Conservation (phyloP, 2,888 invertebrate species). For the Nudaria mundana region DNA sequence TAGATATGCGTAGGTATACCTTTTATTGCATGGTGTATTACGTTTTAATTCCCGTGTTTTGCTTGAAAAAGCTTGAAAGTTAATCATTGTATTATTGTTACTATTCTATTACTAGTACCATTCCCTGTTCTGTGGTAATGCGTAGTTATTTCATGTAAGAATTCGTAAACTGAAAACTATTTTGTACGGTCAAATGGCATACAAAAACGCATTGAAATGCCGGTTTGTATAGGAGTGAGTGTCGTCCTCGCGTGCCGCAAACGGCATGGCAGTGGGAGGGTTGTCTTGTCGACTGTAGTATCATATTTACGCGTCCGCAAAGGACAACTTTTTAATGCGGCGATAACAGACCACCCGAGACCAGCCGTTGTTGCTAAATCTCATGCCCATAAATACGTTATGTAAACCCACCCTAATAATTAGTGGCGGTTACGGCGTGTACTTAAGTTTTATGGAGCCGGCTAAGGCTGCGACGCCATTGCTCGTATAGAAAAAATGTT, state of each 20-base stretch:
- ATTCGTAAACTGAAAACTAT: no score
- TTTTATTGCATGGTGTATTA: no score
- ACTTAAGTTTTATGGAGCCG: conserved; percentile 77
- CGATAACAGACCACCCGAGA: conserved; percentile 80
- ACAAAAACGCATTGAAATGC: no score
- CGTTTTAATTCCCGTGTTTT: no score
- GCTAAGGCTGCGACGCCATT: conserved; percentile 56
- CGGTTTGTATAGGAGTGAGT: no score
- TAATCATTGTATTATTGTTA: no score
- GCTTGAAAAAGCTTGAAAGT: no score
- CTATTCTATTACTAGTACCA: no score
- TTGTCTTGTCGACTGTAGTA: conserved; percentile 38
- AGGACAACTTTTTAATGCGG: conserved; percentile 79
- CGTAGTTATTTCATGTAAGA: no score
- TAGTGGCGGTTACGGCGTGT: conserved; percentile 76
- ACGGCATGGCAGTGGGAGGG: conserved; percentile 8
- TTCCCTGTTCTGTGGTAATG: no score
- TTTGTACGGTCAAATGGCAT: no score
- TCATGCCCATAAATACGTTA: conserved; percentile 79
- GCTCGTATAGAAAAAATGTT: conserved; percentile 68
- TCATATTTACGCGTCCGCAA: conserved; percentile 73
- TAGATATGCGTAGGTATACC: no score
- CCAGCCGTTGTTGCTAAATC: conserved; percentile 71
- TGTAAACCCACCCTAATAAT: conserved; percentile 81
- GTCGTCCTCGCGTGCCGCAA: conserved; percentile 6